These are phyloP conservation scores for Malthinus seriepunctatus DNA, from an alignment of 2,888 invertebrate genomes.

Conservation along the genomic window DNA sequence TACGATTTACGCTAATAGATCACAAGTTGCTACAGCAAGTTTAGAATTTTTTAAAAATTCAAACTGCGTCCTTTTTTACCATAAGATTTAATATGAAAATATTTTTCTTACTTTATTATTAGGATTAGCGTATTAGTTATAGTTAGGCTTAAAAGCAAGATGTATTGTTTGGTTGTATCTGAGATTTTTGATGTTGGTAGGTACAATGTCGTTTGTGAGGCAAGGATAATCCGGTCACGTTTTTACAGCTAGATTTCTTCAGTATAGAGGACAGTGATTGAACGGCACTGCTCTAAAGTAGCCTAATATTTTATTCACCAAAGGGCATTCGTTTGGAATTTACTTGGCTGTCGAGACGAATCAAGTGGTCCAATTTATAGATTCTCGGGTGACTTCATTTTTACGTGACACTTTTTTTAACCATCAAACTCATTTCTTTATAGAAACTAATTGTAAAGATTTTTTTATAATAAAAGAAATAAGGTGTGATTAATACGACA, in stretches of 20 bases:
- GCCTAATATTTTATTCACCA: constrained; percentile 51
- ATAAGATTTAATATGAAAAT: not conserved
- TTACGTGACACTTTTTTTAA: constrained; percentile 31
- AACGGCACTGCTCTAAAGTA: constrained; percentile 44
- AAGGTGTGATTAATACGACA: too few species aligned
- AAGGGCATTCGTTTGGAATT: constrained; percentile 47
- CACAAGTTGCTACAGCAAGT: not conserved
- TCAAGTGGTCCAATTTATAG: constrained; percentile 45
- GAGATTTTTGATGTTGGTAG: constrained; percentile 12
- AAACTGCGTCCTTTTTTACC: not conserved
- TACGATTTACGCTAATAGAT: constrained; percentile 8
- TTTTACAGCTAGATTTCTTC: constrained; percentile 37
- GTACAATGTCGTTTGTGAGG: constrained; percentile 31
- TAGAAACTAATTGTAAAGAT: constrained; percentile 25
- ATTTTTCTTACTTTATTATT: constrained; percentile 2
- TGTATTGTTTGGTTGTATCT: constrained; percentile 1
- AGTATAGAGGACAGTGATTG: constrained; percentile 47
- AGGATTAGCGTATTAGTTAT: constrained; percentile 2
- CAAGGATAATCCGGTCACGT: constrained; percentile 40
- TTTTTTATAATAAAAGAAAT: constrained; percentile 2
- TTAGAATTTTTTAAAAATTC: not conserved
- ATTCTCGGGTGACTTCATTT: constrained; percentile 34
- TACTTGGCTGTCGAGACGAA: constrained; percentile 42
- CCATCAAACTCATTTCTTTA: constrained; percentile 21
- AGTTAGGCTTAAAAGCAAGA: not conserved